These are phyloP conservation scores for Aleadryas rufinucha DNA, from an alignment of 2,113 vertebrate genomes.

Conservation along the genomic window DNA sequence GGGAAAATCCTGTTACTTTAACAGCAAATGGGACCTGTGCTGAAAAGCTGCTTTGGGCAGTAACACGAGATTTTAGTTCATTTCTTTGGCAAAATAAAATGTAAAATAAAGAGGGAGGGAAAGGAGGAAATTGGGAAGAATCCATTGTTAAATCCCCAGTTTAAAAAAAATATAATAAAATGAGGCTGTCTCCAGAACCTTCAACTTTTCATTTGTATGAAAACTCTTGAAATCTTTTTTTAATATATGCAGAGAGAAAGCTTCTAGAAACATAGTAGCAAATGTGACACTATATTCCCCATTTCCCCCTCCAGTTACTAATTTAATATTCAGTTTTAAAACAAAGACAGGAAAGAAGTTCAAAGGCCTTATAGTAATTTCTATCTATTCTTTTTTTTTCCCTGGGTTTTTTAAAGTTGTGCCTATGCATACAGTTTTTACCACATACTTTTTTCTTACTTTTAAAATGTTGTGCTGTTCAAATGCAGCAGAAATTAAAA, in stretches of 20 bases:
- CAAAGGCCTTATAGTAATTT: not conserved
- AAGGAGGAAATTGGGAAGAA: accelerated
- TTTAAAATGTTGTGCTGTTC: not conserved
- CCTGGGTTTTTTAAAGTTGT: not conserved
- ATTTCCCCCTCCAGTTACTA: not conserved
- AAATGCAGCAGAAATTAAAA: not conserved
- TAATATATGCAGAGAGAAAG: not conserved
- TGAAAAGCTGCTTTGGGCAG: not conserved
- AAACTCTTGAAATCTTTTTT: not conserved
- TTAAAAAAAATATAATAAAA: not conserved
- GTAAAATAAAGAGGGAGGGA: not conserved
- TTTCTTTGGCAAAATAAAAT: not conserved
- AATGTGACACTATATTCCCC: not conserved
- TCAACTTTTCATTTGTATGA: not conserved
- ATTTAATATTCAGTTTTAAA: not conserved
- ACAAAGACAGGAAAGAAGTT: not conserved
- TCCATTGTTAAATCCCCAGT: not conserved
- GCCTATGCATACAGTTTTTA: not conserved
- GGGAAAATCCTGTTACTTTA: not conserved
- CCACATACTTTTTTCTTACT: not conserved
- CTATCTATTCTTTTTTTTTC: not conserved
- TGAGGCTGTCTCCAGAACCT: not conserved
- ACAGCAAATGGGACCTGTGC: not conserved
- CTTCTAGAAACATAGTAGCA: not conserved
- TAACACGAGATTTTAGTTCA: not conserved